These are phyloP conservation scores for Charaxes varanes DNA, from an alignment of 1,140 invertebrate species.

Conservation along the genomic window DNA sequence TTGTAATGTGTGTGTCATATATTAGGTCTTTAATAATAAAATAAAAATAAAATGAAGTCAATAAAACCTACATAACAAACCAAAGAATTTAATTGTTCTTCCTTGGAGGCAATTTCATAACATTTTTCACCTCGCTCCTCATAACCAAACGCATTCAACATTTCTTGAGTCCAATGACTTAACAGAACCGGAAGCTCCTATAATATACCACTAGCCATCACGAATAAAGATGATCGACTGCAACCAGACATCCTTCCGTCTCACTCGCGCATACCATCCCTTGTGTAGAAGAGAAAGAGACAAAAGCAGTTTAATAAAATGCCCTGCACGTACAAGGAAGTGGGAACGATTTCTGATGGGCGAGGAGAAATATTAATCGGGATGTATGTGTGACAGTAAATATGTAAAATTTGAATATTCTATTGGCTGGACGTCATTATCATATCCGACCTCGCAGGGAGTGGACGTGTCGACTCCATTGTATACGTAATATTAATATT, in stretches of 20 bases:
- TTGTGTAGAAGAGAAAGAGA: constrained; percentile 23
- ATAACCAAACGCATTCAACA: constrained; percentile 10
- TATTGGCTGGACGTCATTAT: constrained; percentile 24
- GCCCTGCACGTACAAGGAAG: constrained; percentile 64
- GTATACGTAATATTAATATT: too few relatives aligned
- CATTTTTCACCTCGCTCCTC: constrained; percentile 10
- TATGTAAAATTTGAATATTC: constrained; percentile 38
- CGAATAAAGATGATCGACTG: constrained; percentile 70
- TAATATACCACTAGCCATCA: constrained; percentile 63
- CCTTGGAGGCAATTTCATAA: too few relatives aligned
- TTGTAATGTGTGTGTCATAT: too few relatives aligned
- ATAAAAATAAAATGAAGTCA: too few relatives aligned
- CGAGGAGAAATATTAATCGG: constrained; percentile 58
- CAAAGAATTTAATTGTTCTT: too few relatives aligned
- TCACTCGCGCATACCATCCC: constrained; percentile 21
- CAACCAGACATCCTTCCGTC: constrained; percentile 41
- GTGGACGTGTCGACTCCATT: not conserved
- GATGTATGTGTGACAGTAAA: constrained; percentile 25
- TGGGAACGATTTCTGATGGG: constrained; percentile 55
- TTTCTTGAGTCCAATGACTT: constrained; percentile 58
- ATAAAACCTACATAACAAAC: too few relatives aligned
- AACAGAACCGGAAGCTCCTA: constrained; percentile 54
- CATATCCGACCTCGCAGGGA: constrained; percentile 19
- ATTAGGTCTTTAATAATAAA: too few relatives aligned
- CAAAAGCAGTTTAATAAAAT: constrained; percentile 37